Evolutionary conservation across 2,888 invertebrate species (phyloP), one percentile per base, ranked within the genome.

Genomic region (Diadromus collaris): DNA sequence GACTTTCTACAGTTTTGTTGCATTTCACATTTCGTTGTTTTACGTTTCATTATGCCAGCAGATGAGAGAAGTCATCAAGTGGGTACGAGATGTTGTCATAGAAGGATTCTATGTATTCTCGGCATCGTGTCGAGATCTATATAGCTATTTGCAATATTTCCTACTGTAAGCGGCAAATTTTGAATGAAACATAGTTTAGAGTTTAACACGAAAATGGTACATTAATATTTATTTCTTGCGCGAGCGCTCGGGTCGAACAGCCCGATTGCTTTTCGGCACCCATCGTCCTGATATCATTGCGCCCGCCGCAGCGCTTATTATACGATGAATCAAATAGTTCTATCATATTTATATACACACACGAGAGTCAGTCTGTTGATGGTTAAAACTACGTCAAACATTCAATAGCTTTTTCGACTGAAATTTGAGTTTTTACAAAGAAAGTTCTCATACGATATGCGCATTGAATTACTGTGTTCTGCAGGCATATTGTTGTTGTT

Each of bases 21-120:
- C 79, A 84, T 85, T 85, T 87, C 68, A 81, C 70, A 83, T 85
- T 85, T 82, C 78, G 77, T 67, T 81, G 73, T 82, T 82, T 79
- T 68, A 79, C 82, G 82, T 86, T 86, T 85, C 83, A 84, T 85
- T 84, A 81, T 81, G 73, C 64, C 74, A 60, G 67, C 58, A 69
- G 61, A 77, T 68, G 79, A 77, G 79, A 73, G 82, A 72, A 72
- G 19, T 41, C 29, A 46, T 73, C n/a, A 21, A 29, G 46, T 48
- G 64, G n/a, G 19, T 34, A 24, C 38, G 32, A 9, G 27, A 29
- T 1, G 79, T 81, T 80, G 74, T 70, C 64, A 13, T 29, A 27
- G 51, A 67, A 65, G 21, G 24, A 34, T 2, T 61, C n/a, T 27
- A 44, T 19, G 34, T 75, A 78, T 76, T 48, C 9, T 46, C 44